Evolutionary conservation across 2,113 vertebrate species (phyloP).

Genomic region (Nanorana parkeri): DNA sequence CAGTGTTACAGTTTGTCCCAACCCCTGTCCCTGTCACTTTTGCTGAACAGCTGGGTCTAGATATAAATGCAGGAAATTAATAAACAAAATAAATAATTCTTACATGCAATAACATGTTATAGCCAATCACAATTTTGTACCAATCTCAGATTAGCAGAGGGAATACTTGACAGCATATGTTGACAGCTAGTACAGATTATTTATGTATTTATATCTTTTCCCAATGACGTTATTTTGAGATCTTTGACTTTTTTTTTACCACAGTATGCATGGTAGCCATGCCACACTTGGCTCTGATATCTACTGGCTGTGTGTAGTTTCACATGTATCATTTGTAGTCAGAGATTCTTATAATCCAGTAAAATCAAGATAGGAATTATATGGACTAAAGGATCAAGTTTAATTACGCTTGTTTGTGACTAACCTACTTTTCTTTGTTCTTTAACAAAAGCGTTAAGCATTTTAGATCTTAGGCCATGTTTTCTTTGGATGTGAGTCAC

Average conservation of each 20-base stretch:
- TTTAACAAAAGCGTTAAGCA: conserved; percentile 53
- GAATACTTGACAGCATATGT: too few species aligned
- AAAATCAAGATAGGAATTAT: conserved; percentile 18
- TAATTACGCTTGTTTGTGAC: conserved; percentile 36
- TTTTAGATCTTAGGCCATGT: conserved; percentile 50
- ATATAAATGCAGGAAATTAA: too few species aligned
- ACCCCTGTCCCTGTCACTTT: too few species aligned
- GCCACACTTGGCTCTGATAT: background rate
- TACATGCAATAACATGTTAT: too few species aligned
- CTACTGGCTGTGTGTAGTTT: background rate
- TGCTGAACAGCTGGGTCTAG: too few species aligned
- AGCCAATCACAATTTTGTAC: too few species aligned
- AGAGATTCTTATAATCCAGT: conserved; percentile 9
- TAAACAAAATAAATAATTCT: too few species aligned
- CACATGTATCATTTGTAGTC: background rate
- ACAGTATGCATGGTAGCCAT: background rate
- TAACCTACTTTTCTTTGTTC: conserved; percentile 49
- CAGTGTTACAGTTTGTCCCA: too few species aligned
- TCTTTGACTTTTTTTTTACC: background rate
- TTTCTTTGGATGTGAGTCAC: conserved; percentile 52
- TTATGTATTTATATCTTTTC: background rate
- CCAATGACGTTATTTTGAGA: background rate
- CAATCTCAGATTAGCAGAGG: too few species aligned
- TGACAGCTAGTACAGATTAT: too few species aligned
- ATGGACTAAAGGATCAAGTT: conserved; percentile 28